phyloP scores from a whole-genome alignment of 2,113 vertebrate genomes.

The Dinomys branickii region DNA sequence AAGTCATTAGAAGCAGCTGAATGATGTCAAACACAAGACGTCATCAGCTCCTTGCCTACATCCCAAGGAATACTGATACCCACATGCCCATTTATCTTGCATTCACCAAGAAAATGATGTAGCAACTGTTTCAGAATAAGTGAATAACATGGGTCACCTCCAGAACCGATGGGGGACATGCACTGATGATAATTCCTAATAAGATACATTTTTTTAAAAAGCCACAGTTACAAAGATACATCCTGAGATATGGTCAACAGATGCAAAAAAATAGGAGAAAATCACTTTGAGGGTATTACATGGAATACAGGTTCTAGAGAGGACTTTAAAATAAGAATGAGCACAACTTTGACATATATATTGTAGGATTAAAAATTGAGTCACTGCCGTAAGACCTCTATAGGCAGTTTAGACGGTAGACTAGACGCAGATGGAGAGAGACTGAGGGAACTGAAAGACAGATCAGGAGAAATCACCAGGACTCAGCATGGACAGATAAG shows the following conservation, averaged over 20 bases:
- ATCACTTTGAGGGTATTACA: background rate
- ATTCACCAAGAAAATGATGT: background rate
- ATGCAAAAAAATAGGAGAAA: background rate
- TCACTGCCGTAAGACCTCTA: background rate
- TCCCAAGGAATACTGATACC: background rate
- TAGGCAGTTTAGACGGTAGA: background rate
- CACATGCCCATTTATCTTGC: background rate
- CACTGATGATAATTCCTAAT: background rate
- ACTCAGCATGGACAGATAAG: background rate
- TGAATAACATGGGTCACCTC: background rate
- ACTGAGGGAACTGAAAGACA: background rate
- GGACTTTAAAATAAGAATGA: background rate
- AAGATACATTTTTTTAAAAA: background rate
- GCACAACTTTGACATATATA: background rate
- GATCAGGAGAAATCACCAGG: background rate
- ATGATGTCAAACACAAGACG: background rate
- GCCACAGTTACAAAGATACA: background rate
- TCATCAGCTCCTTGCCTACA: background rate
- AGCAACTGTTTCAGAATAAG: background rate
- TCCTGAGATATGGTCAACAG: background rate
- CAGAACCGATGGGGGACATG: background rate
- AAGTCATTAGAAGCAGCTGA: background rate
- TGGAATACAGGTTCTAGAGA: background rate
- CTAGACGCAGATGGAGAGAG: background rate
- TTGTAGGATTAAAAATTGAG: background rate